These are phyloP conservation scores for Alligator sinensis DNA, from an alignment of 2,113 vertebrate species.

Conservation along the genomic window DNA sequence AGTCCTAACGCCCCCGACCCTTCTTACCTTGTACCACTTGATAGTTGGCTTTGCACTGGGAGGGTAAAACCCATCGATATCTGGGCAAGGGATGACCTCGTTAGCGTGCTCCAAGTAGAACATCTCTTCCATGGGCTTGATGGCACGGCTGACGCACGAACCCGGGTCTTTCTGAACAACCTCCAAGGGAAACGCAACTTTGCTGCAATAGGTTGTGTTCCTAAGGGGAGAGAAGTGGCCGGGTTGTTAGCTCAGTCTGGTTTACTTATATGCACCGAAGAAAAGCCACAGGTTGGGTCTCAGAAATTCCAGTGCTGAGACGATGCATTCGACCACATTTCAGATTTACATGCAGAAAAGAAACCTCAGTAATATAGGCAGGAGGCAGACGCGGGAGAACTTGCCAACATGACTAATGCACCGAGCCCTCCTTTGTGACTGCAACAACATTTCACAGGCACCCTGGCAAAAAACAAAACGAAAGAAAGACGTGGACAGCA, in stretches of 20 bases:
- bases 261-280: slow-evolving; percentile 8
- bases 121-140: slow-evolving; percentile 51
- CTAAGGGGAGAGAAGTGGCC: slow-evolving; percentile 69
- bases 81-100: slow-evolving; percentile 82
- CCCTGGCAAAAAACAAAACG: neutral
- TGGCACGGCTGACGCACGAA: slow-evolving; percentile 75
- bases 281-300: slow-evolving; percentile 18
- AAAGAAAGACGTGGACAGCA: neutral
- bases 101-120: slow-evolving; percentile 74
- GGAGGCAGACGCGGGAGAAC: slow-evolving; percentile 7
- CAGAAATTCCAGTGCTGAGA: rapidly evolving
- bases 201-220: slow-evolving; percentile 89
- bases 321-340: neutral
- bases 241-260: neutral
- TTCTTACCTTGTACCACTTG: slow-evolving; percentile 86
- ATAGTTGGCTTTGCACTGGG: slow-evolving; percentile 72
- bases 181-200: slow-evolving; percentile 86
- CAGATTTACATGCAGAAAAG: slow-evolving; percentile 8
- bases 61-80: slow-evolving; percentile 83
- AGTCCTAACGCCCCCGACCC: neutral
- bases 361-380: neutral
- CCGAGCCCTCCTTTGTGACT: slow-evolving; percentile 19
- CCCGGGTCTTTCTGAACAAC: slow-evolving; percentile 77
- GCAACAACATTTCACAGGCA: slow-evolving; percentile 27
- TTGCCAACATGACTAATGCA: slow-evolving; percentile 45